These are phyloP conservation scores for Pseudorhombus dupliciocellatus DNA, from an alignment of 2,113 vertebrate genomes.

Conservation along the genomic window DNA sequence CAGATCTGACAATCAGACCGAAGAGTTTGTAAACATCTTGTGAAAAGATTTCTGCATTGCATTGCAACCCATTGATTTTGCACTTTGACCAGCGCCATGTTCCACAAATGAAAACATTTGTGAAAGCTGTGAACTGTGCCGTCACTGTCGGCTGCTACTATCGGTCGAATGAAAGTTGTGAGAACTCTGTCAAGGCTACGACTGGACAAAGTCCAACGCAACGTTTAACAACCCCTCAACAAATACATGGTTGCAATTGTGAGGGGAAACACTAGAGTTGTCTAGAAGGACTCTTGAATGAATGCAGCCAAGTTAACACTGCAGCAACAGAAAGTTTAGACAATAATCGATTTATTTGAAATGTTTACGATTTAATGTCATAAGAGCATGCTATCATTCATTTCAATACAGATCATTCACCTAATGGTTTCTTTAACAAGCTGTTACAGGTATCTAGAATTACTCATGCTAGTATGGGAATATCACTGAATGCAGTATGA, in stretches of 20 bases:
- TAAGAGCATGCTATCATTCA: too few species aligned
- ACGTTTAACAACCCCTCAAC: slow-evolving; percentile 34
- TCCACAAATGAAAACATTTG: slow-evolving; percentile 14
- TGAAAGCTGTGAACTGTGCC: slow-evolving; percentile 1
- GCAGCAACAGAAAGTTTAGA: not conserved
- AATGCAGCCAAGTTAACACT: slow-evolving; percentile 7
- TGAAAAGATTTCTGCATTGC: not conserved
- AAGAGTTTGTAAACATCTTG: not conserved
- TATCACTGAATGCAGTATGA: too few species aligned
- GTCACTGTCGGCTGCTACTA: slow-evolving; percentile 31
- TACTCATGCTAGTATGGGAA: too few species aligned
- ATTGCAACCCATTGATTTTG: not conserved
- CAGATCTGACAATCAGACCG: not conserved
- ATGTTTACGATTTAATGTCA: too few species aligned
- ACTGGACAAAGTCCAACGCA: slow-evolving; percentile 49
- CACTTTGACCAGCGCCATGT: not conserved
- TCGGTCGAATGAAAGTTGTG: slow-evolving; percentile 31
- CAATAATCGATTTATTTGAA: too few species aligned
- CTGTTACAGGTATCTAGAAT: too few species aligned
- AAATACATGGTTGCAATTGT: slow-evolving; percentile 40
- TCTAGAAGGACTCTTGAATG: slow-evolving; percentile 29
- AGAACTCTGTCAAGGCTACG: slow-evolving; percentile 43
- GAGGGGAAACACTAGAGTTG: slow-evolving; percentile 38
- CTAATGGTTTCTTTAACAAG: too few species aligned
- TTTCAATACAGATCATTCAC: too few species aligned